phyloP scores from a whole-genome alignment of 2,113 vertebrate species.

The Pangasianodon hypophthalmus region DNA sequence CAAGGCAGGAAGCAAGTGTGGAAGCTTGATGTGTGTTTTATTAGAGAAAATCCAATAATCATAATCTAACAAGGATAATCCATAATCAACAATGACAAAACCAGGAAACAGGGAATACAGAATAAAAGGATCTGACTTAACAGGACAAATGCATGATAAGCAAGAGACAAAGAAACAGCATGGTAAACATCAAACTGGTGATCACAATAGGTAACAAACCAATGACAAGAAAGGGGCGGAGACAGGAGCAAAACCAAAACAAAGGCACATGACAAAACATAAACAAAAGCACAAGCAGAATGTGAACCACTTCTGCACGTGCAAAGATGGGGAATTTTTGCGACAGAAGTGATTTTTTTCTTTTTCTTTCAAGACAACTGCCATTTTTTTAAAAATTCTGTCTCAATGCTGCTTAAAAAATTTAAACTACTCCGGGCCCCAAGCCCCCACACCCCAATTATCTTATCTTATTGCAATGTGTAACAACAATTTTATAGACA shows the following conservation, averaged over 20 bases:
- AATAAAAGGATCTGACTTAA: background rate
- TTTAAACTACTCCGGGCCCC: background rate
- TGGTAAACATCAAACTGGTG: background rate
- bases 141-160: background rate
- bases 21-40: background rate
- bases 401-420: background rate
- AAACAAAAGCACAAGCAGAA: background rate
- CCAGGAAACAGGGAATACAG: background rate
- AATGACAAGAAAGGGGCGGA: background rate
- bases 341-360: background rate
- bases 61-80: background rate
- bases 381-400: fast-evolving
- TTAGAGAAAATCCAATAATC: too few relatives aligned
- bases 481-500: too few relatives aligned
- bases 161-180: background rate
- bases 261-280: background rate
- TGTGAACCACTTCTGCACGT: background rate
- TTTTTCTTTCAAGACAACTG: background rate
- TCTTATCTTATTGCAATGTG: too few relatives aligned
- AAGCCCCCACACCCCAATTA: too few relatives aligned
- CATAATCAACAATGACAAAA: background rate
- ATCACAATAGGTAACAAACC: background rate
- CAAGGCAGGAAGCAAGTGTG: background rate
- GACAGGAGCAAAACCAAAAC: background rate
- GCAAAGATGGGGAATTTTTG: background rate